phyloP scores from a whole-genome alignment of 2,113 vertebrate species.

The Camelus dromedarius region DNA sequence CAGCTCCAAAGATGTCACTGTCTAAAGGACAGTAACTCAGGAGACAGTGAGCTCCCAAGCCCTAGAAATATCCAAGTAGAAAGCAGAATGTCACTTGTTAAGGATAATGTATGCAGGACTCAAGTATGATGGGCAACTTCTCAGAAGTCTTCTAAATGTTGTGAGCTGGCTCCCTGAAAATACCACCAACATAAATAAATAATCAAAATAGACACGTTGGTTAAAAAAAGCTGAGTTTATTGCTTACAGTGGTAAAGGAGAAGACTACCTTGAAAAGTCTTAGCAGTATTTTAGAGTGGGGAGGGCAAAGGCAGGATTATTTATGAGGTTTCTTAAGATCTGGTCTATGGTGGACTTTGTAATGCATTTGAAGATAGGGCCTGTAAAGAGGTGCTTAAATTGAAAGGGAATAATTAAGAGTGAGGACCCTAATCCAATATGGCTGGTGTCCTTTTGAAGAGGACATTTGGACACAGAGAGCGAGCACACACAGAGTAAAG shows the following conservation, averaged over 20 bases:
- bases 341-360: neutral
- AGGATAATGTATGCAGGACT: neutral
- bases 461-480: neutral
- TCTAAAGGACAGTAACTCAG: neutral
- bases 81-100: neutral
- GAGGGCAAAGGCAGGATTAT: neutral
- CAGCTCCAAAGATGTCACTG: neutral
- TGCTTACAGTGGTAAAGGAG: neutral
- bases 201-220: neutral
- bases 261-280: neutral
- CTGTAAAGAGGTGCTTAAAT: neutral
- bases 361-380: neutral
- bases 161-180: neutral
- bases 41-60: neutral
- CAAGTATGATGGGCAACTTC: neutral
- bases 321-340: neutral
- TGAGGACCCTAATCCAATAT: neutral
- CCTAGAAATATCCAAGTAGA: neutral
- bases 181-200: neutral
- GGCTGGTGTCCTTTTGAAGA: neutral
- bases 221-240: constrained; percentile 12
- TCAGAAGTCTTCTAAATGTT: neutral
- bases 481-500: neutral
- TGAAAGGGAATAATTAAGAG: neutral
- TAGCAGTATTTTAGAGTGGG: neutral